These are phyloP conservation scores for Aspidiotus destructor DNA, from an alignment of 2,888 invertebrate genomes.

Conservation along the genomic window DNA sequence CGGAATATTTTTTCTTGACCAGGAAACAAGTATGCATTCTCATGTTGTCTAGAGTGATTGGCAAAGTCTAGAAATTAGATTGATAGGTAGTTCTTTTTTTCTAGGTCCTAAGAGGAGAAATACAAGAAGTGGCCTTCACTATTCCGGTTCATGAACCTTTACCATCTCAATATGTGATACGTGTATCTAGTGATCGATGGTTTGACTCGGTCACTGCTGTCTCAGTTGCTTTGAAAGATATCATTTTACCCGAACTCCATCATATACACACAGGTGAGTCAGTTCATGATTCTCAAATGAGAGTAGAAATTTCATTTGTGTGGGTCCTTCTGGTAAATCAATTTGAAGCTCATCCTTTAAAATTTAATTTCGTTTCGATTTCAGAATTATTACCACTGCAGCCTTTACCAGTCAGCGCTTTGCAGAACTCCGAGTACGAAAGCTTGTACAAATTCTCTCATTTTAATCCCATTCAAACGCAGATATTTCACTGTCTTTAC, in stretches of 20 bases:
- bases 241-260: slow-evolving; percentile 82
- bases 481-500: slow-evolving; percentile 92
- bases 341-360: no score
- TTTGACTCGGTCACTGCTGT: slow-evolving; percentile 52
- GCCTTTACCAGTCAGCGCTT: slow-evolving; percentile 74
- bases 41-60: background rate
- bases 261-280: slow-evolving; percentile 74
- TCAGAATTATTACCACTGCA: slow-evolving; percentile 77
- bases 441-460: slow-evolving; percentile 80
- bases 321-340: background rate
- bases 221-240: slow-evolving; percentile 66
- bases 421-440: slow-evolving; percentile 68
- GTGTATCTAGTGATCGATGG: slow-evolving; percentile 80
- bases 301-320: no score
- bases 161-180: slow-evolving; percentile 83
- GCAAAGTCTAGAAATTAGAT: background rate
- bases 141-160: slow-evolving; percentile 87
- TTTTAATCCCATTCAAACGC: slow-evolving; percentile 98
- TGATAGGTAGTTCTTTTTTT: slow-evolving; percentile 40
- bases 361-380: slow-evolving; percentile 35
- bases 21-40: slow-evolving; percentile 58
- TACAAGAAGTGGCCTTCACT: slow-evolving; percentile 82
- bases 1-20: slow-evolving; percentile 78
- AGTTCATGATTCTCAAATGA: background rate
- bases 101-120: slow-evolving; percentile 60